Conservation (phyloP, 92 coral and sea anemone genomes). For the Bergia puertoricense region DNA sequence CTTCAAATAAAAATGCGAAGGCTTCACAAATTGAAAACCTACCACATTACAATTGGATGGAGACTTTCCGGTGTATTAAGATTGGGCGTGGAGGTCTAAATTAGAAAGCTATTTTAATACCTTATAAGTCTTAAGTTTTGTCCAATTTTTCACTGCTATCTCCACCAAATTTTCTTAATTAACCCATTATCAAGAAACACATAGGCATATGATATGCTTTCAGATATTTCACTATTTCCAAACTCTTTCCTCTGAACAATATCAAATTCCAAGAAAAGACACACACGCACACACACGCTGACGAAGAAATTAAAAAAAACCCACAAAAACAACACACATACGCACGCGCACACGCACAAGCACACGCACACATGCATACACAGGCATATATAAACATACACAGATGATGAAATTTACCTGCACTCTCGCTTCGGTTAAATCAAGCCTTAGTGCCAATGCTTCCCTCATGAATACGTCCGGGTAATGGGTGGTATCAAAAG, state of each 20-base stretch:
- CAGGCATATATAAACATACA: not conserved
- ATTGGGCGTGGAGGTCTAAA: not conserved
- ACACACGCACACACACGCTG: not conserved
- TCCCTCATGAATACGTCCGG: conserved; percentile 99
- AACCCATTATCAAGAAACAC: not conserved
- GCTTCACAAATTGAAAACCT: not conserved
- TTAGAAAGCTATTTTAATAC: conserved; percentile 9
- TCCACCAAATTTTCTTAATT: conserved; percentile 6
- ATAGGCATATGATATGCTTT: not conserved
- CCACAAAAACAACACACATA: not conserved
- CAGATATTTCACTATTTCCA: not conserved
- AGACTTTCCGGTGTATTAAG: not conserved
- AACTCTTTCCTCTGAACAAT: not conserved
- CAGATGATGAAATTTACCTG: conserved; percentile 64
- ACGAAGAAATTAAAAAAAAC: too few species aligned
- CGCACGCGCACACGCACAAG: not conserved
- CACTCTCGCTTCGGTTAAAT: conserved; percentile 96
- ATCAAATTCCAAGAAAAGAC: not conserved
- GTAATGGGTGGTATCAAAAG: conserved; percentile 92
- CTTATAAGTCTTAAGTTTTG: not conserved
- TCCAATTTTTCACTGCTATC: not conserved
- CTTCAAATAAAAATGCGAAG: not conserved
- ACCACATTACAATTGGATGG: not conserved
- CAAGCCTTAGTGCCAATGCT: conserved; percentile 89
- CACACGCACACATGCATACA: not conserved